A percentile compares a stretch with the other conserved stretches of the same genome.
Evolutionary conservation across 2,888 invertebrate genomes (phyloP).

Genomic region (Tinea trinotella): DNA sequence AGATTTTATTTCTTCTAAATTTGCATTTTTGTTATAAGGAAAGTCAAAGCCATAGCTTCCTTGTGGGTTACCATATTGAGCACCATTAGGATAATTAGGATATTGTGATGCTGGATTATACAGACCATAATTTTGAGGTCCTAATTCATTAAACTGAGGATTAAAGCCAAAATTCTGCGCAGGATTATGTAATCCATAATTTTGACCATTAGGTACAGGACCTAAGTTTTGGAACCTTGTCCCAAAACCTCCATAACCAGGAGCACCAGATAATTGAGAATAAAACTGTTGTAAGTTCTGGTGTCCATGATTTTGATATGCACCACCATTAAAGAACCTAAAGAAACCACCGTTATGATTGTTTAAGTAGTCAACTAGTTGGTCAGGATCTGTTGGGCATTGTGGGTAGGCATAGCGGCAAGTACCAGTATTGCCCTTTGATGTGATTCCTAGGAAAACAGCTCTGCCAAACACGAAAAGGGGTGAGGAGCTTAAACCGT

Average conservation of each 20-base stretch:
- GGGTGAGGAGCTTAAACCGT: constrained; percentile 72
- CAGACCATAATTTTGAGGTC: constrained; percentile 1
- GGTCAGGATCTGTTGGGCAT: constrained; percentile 81
- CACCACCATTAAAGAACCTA: constrained; percentile 77
- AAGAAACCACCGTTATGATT: constrained; percentile 91
- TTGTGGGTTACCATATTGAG: constrained; percentile 22
- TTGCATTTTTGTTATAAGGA: constrained; percentile 29
- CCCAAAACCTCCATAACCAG: neutral
- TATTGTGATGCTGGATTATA: constrained; percentile 7
- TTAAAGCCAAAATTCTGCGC: neutral
- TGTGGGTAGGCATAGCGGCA: constrained; percentile 79
- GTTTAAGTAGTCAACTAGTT: constrained; percentile 83
- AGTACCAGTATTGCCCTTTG: constrained; percentile 69
- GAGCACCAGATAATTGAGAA: constrained; percentile 35
- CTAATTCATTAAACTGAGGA: neutral
- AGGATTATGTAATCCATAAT: constrained; percentile 24
- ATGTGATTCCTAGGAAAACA: constrained; percentile 80
- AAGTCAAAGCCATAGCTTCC: constrained; percentile 32
- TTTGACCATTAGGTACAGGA: constrained; percentile 7
- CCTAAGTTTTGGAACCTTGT: constrained; percentile 4
- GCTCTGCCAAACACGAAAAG: constrained; percentile 82
- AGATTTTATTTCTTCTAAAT: constrained; percentile 23
- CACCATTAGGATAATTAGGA: neutral
- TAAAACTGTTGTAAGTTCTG: constrained; percentile 54
- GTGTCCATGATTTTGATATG: constrained; percentile 31